Base-by-base conservation (phyloP, 53 echinoderm and acorn worm genomes). In the Holothuria leucospilota region DNA sequence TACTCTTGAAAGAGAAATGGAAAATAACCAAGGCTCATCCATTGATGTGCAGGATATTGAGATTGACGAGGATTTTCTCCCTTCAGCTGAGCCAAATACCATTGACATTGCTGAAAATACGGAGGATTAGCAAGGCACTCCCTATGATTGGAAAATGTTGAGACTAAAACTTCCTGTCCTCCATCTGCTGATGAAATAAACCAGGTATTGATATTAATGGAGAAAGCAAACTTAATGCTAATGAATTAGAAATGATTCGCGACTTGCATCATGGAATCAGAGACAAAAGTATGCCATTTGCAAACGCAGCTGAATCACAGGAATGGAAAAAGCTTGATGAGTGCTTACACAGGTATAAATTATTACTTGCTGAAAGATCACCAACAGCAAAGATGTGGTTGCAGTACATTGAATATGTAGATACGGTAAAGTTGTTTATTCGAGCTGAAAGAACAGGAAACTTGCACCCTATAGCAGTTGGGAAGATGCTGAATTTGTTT, bases 331-430 rank as follows among this genome's bases (percentile, higher is more conserved):
- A 29, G 38, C 27, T 86, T 2, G 30, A 60, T 15, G 87, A 77
- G 26, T n/a, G 21, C 21, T 66, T 84, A 66, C 40, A 20, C n/a
- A 75, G 59, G 39, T 28, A 38, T 30, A 59, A 77, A 59, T 20
- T 23, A 42, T 7, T 25, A 24, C 38, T 71, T 15, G 67, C 65
- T 25, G 20, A 40, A n/a, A 29, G 6, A 56, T 83, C 60, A 18
- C 42, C 53, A 56, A 83, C 72, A 34, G 70, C 88, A 4, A 88
- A 82, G 28, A 51, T 88, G 14, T 88, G 83, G 88, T 12, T 88
- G 15, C 83, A 83, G 41, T 61, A 83, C 53, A 68, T 88, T 1
- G 83, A 88, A 24, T 67, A 81, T 26, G 38, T 88, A 51, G 72
- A 83, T 29, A 70, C 61, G 6, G 3, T 88, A 6, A 82, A 83